Evolutionary conservation across 1,140 invertebrate species (phyloP).

Genomic region (Megalopta genalis): DNA sequence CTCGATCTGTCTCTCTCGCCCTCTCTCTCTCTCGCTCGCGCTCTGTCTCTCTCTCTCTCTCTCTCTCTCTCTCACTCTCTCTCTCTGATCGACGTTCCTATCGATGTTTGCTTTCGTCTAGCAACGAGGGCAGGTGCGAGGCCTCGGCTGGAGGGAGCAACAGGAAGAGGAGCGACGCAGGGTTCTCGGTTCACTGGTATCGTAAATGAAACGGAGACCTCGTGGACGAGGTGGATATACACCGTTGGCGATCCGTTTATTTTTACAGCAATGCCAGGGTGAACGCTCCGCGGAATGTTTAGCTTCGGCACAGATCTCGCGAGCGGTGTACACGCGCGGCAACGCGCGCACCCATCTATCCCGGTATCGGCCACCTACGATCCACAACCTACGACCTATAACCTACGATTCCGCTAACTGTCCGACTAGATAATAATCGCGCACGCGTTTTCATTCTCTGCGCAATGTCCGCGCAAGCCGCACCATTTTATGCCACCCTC

Average conservation of each 20-base stretch:
- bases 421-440: too few relatives aligned
- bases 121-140: not conserved
- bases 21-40: too few relatives aligned
- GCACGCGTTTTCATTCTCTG: too few relatives aligned
- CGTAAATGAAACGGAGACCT: slow-evolving; percentile 61
- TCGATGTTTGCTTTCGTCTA: slow-evolving; percentile 1
- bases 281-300: slow-evolving; percentile 73
- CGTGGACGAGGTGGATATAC: slow-evolving; percentile 57
- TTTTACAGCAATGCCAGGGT: slow-evolving; percentile 75
- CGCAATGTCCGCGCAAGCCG: too few relatives aligned
- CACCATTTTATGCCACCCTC: too few relatives aligned
- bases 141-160: not conserved
- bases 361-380: too few relatives aligned
- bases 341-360: not conserved
- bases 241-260: slow-evolving; percentile 71
- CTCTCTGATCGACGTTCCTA: not conserved
- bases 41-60: too few relatives aligned
- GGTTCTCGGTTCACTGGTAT: slow-evolving; percentile 52
- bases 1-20: too few relatives aligned
- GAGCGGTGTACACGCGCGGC: slow-evolving; percentile 20
- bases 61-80: too few relatives aligned
- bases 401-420: too few relatives aligned
- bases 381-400: too few relatives aligned
- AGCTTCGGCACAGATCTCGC: slow-evolving; percentile 62
- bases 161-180: slow-evolving; percentile 29